phyloP scores from a whole-genome alignment of 2,797 vertebrate genomes.

The Bovichtus variegatus region DNA sequence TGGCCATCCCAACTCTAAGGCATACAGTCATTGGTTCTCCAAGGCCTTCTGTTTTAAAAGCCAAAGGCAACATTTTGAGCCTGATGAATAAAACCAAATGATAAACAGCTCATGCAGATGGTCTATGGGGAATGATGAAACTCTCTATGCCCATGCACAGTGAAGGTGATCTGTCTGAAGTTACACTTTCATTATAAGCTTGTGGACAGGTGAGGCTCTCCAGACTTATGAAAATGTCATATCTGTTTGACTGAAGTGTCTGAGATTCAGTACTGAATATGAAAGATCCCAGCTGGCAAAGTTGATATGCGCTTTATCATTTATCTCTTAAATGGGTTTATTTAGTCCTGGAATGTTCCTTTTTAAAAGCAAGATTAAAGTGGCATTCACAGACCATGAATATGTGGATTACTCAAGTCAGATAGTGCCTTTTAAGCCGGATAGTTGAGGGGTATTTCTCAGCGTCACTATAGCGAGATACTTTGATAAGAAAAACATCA shows the following conservation, averaged over 20 bases:
- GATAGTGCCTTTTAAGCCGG: not conserved
- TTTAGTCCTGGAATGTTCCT: constrained; percentile 7
- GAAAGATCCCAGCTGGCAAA: constrained; percentile 16
- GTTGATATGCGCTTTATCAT: constrained; percentile 2
- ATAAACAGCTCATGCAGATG: not conserved
- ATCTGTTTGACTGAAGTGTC: constrained; percentile 23
- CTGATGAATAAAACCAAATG: constrained; percentile 10
- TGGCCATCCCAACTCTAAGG: not conserved
- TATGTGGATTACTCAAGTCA: not conserved
- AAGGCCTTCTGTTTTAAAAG: constrained; percentile 9
- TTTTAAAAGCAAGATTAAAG: not conserved
- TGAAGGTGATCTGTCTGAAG: constrained; percentile 8
- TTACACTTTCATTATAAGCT: not conserved
- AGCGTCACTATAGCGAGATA: not conserved
- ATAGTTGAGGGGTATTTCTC: constrained; percentile 3
- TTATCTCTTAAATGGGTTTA: constrained; percentile 2
- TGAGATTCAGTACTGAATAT: constrained; percentile 15
- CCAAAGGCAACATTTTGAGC: not conserved
- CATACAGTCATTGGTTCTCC: not conserved
- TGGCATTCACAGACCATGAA: constrained; percentile 3
- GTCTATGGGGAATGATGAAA: not conserved
- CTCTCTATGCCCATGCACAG: not conserved
- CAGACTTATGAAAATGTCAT: constrained; percentile 23
- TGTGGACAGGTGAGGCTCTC: constrained; percentile 6
- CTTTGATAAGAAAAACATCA: constrained; percentile 4